Evolutionary conservation across 2,797 vertebrate species (phyloP).

Genomic region (Labroides dimidiatus): DNA sequence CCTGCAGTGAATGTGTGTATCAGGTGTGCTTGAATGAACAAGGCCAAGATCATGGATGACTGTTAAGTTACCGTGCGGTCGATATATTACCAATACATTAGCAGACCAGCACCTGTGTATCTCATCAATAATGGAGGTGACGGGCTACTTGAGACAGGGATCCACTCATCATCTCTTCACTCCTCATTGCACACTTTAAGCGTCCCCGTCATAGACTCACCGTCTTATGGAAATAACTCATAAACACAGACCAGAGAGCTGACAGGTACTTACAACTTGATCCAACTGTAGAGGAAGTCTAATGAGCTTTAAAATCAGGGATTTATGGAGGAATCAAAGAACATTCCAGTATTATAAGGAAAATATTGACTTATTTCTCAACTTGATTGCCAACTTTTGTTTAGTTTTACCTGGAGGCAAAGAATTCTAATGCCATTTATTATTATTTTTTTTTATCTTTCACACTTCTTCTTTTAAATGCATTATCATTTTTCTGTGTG

Average conservation of each 20-base stretch:
- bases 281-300: not conserved
- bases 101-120: conserved; percentile 57
- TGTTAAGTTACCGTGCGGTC: conserved; percentile 58
- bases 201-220: conserved; percentile 18
- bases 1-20: conserved; percentile 24
- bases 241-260: conserved; percentile 35
- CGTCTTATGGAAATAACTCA: conserved; percentile 41
- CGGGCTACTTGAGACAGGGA: conserved; percentile 69
- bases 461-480: no score
- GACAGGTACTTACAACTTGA: conserved; percentile 29
- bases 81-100: conserved; percentile 76
- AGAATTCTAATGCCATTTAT: no score
- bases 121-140: conserved; percentile 73
- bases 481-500: not conserved
- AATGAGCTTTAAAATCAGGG: conserved; percentile 8
- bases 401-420: no score
- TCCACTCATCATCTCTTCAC: conserved; percentile 45
- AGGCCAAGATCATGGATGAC: conserved; percentile 21
- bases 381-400: not conserved
- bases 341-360: not conserved
- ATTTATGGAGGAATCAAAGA: not conserved
- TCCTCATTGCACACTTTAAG: conserved; percentile 48
- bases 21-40: conserved; percentile 44
- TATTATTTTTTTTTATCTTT: no score
- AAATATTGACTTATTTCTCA: not conserved